phyloP scores from a whole-genome alignment of 2,113 vertebrate species.

The Isurus oxyrinchus region DNA sequence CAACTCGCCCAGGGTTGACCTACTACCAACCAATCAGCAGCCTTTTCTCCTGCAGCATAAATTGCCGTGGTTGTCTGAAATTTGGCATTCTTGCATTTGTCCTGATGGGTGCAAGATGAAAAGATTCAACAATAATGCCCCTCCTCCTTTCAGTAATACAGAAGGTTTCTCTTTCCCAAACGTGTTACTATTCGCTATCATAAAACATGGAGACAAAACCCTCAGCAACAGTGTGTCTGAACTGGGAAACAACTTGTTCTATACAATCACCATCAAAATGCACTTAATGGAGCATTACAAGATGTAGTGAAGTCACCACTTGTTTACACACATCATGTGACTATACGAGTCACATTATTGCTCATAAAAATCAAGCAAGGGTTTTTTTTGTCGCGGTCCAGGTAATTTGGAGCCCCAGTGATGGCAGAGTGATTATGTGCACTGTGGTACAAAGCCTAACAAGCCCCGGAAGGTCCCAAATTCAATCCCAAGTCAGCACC shows the following conservation, averaged over 20 bases:
- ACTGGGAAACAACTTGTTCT: background rate
- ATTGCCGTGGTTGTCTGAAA: no score
- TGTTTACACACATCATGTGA: background rate
- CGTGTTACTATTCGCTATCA: background rate
- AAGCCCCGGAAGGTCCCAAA: background rate
- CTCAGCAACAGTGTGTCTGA: background rate
- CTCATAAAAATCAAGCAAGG: background rate
- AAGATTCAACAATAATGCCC: no score
- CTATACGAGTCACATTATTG: background rate
- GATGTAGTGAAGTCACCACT: background rate
- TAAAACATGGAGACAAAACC: background rate
- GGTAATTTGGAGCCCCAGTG: background rate
- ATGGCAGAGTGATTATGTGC: background rate
- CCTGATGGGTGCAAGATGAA: no score
- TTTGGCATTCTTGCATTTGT: no score
- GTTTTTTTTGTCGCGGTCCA: background rate
- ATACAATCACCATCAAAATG: background rate
- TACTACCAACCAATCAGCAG: no score
- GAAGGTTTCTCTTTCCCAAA: background rate
- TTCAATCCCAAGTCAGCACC: background rate
- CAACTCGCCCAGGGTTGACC: no score
- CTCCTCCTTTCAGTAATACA: background rate
- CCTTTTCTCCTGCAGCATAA: no score
- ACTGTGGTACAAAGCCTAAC: background rate
- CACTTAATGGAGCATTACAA: background rate